A percentile compares a stretch with the other conserved stretches of the same genome.
phyloP scores from a whole-genome alignment of 1,140 invertebrate species.

The Drosophila nigrodunni region DNA sequence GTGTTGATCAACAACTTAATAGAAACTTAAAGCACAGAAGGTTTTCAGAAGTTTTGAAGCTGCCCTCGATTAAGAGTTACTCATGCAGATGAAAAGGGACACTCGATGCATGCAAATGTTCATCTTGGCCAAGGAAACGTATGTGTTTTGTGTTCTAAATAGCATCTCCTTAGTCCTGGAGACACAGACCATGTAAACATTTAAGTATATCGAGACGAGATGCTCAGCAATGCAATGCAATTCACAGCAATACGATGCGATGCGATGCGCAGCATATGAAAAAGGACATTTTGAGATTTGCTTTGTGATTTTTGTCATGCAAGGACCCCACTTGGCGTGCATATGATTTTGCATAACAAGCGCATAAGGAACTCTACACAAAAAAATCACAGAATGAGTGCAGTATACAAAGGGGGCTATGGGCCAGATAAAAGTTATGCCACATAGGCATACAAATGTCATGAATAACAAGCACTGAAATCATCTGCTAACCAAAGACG shows the following conservation, averaged over 20 bases:
- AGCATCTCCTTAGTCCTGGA: constrained; percentile 31
- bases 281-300: constrained; percentile 67
- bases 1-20: background rate
- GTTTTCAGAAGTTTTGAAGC: background rate
- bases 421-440: constrained; percentile 68
- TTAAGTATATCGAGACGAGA: constrained; percentile 62
- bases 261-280: constrained; percentile 76
- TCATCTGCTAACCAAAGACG: constrained; percentile 23
- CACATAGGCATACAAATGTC: constrained; percentile 67
- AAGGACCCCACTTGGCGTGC: constrained; percentile 13
- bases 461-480: constrained; percentile 66
- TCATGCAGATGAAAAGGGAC: constrained; percentile 39
- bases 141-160: constrained; percentile 33
- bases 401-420: background rate
- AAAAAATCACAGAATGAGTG: constrained; percentile 31
- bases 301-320: constrained; percentile 79
- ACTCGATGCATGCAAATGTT: constrained; percentile 77
- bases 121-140: constrained; percentile 24
- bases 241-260: constrained; percentile 18
- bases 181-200: constrained; percentile 75
- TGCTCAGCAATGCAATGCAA: constrained; percentile 52
- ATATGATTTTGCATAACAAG: constrained; percentile 52
- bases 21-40: background rate
- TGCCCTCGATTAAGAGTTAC: background rate
- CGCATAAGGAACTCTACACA: constrained; percentile 43